These are phyloP conservation scores for Cephus cinctus DNA, from an alignment of 1,140 invertebrate genomes.

Conservation along the genomic window DNA sequence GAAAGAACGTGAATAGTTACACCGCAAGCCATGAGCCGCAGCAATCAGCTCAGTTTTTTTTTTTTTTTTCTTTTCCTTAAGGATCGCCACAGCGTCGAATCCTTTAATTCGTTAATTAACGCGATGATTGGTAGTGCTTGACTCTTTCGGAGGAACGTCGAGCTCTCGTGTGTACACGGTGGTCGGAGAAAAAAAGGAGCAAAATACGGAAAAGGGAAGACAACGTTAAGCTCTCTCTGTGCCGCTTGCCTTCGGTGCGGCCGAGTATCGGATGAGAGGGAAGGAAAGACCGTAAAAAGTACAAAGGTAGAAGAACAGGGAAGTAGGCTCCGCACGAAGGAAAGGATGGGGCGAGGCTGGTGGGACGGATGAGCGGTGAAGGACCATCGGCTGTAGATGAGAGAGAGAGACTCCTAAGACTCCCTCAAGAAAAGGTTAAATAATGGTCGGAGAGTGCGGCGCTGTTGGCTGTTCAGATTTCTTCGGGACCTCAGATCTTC, in stretches of 20 bases:
- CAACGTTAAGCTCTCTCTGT: too few relatives aligned
- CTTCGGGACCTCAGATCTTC: slow-evolving; percentile 26
- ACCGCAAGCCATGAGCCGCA: neutral
- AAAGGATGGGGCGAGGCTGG: slow-evolving; percentile 21
- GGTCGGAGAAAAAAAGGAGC: slow-evolving; percentile 2
- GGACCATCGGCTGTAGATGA: slow-evolving; percentile 51
- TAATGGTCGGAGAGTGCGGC: slow-evolving; percentile 43
- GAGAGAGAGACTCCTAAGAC: slow-evolving; percentile 43
- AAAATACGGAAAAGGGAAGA: slow-evolving; percentile 2
- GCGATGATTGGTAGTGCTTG: slow-evolving; percentile 27
- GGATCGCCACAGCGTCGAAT: too few relatives aligned
- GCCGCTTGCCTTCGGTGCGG: slow-evolving; percentile 2
- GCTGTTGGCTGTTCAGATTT: slow-evolving; percentile 57
- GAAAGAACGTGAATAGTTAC: slow-evolving; percentile 16
- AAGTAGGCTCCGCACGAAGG: slow-evolving; percentile 10
- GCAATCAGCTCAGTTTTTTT: too few relatives aligned
- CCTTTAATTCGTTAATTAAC: slow-evolving; percentile 52
- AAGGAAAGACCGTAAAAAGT: slow-evolving; percentile 26
- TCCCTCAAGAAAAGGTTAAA: slow-evolving; percentile 55
- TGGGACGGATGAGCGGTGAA: slow-evolving; percentile 28
- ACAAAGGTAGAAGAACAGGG: slow-evolving; percentile 28
- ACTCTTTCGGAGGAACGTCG: slow-evolving; percentile 10
- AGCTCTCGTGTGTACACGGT: slow-evolving; percentile 13
- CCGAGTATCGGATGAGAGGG: neutral
- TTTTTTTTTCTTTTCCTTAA: slow-evolving; percentile 6